Evolutionary conservation across 2,113 vertebrate species (phyloP), one percentile per base, ranked within the genome.

Genomic region (Pagrus major): DNA sequence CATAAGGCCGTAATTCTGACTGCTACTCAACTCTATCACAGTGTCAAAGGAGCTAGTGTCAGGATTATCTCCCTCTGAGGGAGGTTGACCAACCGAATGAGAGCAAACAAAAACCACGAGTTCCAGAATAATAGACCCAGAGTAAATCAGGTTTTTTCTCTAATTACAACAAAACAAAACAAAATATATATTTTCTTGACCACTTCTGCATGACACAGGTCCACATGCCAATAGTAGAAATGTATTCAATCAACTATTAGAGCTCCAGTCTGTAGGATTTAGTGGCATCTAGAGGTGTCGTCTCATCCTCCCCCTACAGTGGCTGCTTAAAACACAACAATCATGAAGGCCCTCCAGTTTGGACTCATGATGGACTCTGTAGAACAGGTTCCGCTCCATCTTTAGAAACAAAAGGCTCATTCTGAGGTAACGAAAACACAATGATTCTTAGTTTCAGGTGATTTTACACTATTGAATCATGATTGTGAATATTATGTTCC

Each of bases 1-100:
- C 83, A 86, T 89, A 90, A 93, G 90, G 91, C 92, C n/a, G 76
- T 86, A 75, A 75, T 55, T 82, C 74, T 75, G 81, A 75, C 71
- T 76, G 88, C 89, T 88, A 90, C 76, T 90, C 33, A 63, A 76
- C 79, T 90, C 75, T 71, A 15, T 90, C 91, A 89, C 86, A 89
- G 91, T 90, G 81, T 87, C 82, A 73, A 88, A 80, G 67, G 56
- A 90, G 80, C 83, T 55, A 64, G 63, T 60, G 61, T 81, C 63
- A 84, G 69, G 76, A 79, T 55, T 41, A 67, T 78, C 64, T 71
- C 63, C 31, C 54, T 75, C 47, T 18, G 51, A 77, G n/a, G 44
- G 55, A 83, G 31, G 52, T 9, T 33, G 29, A 56, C 54, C 25
- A 82, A 64, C 49, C 15, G 4, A 20, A 42, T 71, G 33, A 78